Conservation (phyloP, 2,888 invertebrate species). For the Drosophila affinis region DNA sequence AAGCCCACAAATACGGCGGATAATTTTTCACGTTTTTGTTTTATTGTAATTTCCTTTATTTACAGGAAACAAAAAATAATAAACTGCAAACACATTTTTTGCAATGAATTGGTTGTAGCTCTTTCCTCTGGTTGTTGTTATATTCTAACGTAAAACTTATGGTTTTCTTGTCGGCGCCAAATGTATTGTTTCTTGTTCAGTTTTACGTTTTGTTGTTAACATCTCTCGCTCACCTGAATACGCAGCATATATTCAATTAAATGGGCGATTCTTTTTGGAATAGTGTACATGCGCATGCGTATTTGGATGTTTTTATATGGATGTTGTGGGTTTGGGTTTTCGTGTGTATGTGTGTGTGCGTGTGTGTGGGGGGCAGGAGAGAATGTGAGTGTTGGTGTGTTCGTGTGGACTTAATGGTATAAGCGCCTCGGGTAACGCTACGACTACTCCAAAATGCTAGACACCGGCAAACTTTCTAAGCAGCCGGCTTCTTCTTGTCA, state of each 20-base stretch:
- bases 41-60: slow-evolving; percentile 77
- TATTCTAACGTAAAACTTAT: slow-evolving; percentile 59
- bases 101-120: slow-evolving; percentile 76
- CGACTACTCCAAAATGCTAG: slow-evolving; percentile 61
- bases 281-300: slow-evolving; percentile 57
- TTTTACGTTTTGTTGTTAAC: slow-evolving; percentile 48
- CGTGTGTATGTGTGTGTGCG: slow-evolving; percentile 21
- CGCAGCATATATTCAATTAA: slow-evolving; percentile 43
- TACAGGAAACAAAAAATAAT: slow-evolving; percentile 77
- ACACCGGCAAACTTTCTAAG: slow-evolving; percentile 46
- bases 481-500: slow-evolving; percentile 68
- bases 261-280: slow-evolving; percentile 56
- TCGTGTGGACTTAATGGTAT: slow-evolving; percentile 60
- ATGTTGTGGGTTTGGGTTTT: slow-evolving; percentile 15
- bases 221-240: slow-evolving; percentile 45
- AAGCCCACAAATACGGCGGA: too few relatives aligned
- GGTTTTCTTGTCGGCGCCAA: slow-evolving; percentile 48
- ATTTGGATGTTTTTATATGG: slow-evolving; percentile 26
- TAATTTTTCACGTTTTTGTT: slow-evolving; percentile 16
- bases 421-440: slow-evolving; percentile 63
- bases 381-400: slow-evolving; percentile 41
- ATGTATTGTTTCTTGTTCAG: slow-evolving; percentile 53
- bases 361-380: slow-evolving; percentile 1
- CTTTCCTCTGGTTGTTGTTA: slow-evolving; percentile 60
- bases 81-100: slow-evolving; percentile 66